Evolutionary conservation across 1,140 invertebrate species (phyloP), one percentile per base, ranked within the genome.

Genomic region (Drosophila fuyamai): DNA sequence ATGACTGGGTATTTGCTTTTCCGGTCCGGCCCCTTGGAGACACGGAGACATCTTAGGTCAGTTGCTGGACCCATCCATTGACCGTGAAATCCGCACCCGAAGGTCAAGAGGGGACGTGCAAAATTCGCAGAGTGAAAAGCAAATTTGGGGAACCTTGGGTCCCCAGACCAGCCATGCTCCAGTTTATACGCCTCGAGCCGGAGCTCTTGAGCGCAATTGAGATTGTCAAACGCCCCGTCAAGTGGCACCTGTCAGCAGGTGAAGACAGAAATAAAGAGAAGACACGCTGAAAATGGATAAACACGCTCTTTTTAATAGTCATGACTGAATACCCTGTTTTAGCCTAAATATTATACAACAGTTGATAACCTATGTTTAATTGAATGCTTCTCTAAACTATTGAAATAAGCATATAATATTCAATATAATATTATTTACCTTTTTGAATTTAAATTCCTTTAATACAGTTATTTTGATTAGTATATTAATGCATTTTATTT

Each of bases 141-240:
- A 5, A 68, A 47, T 50, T 71, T 38, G 35, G 41, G 65, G 43
- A 72, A 78, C 75, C 76, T 78, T 78, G 66, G 41, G 29, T 60
- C 2, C 27, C 60, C 60, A 14, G 16, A 9, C 50, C 32, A 79
- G 46, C 61, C 61, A 67, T 89, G 84, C 83, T 88, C 83, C 76
- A 83, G 81, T 88, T 88, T 79, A 44, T 51, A 79, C 66, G 82
- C 68, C 73, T 59, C 53, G 57, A 80, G 38, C 73, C 76, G 80
- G 67, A 75, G 60, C 74, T 74, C 74, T 77, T 6, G 62, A 83
- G 73, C 65, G 65, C 84, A 66, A 88, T 88, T 84, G 80, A 89
- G 72, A 84, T 88, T 88, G 84, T 88, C 84, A 89, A 88, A 88
- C 85, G 85, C 84, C 84, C 68, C 65, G 74, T 77, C 63, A 81